Base-by-base conservation (phyloP, 1,140 invertebrate genomes). In the Drosophila setifemur region DNA sequence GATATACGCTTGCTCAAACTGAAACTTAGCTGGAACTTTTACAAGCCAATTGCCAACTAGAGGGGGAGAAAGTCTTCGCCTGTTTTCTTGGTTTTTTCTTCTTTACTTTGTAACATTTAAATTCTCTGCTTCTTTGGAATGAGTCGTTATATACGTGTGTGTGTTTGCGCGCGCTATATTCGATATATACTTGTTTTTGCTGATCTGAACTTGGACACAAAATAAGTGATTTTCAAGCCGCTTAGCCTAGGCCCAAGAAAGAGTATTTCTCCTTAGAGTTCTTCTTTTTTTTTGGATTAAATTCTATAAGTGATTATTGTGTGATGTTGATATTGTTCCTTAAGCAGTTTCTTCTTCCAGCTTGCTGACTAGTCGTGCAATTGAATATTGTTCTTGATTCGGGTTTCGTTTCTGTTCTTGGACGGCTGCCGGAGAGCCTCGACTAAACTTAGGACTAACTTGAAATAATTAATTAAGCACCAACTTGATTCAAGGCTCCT, bases 41-140 rank as follows among this genome's bases (percentile, higher is more conserved):
- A 19, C 21, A 43, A 58, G 37, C 53, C 52, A 61, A 40, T 40
- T 58, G 31, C 55, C 55, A 63, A 64, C 44, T 49, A 29, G 28
- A 9, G 44, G 60, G 31, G 42, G 11, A 49, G 23, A 50, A 18
- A 5, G 2, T 16, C 26, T 64, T 29, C 42, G 29, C 45, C 42
- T 52, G 12, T 49, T 26, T 40, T 33, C 16, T 49, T 42, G 43
- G 18, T 23, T 49, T 19, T 68, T 52, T 49, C 42, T 28, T 26
- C 71, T 14, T 64, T 19, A 55, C 25, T 72, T 55, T 66, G 25
- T 81, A 68, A 79, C 67, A 82, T 76, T 87, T 77, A 81, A 87
- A 73, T 86, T 82, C 74, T 82, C 74, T 82, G 76, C 61, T 86
- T 86, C 88, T 89, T 89, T 89, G 88, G 88, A 89, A 89, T 89